phyloP scores from a whole-genome alignment of 2,797 vertebrate genomes.

The Chiroxiphia lanceolata region DNA sequence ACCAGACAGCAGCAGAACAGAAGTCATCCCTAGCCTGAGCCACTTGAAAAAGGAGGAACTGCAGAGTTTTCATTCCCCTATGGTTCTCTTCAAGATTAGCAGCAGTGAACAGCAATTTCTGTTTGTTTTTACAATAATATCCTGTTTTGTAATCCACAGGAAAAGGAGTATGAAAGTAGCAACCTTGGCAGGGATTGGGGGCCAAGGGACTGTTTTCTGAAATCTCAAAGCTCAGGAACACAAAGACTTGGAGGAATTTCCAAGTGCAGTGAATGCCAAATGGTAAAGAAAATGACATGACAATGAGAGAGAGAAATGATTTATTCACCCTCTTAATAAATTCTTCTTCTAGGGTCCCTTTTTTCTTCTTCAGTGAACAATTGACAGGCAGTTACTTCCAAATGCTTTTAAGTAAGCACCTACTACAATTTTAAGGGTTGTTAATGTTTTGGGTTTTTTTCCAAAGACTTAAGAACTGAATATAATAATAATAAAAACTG shows the following conservation, averaged over 20 bases:
- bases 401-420: background rate
- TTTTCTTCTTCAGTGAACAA: background rate
- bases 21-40: background rate
- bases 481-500: background rate
- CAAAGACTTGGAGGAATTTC: conserved; percentile 52
- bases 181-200: conserved; percentile 27
- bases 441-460: background rate
- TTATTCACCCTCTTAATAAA: conserved; percentile 5
- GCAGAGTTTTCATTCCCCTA: background rate
- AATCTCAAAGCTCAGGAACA: conserved; percentile 39
- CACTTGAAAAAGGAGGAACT: background rate
- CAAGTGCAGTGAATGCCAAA: conserved; percentile 19
- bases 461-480: background rate
- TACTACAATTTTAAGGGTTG: background rate
- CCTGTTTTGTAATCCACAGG: conserved; percentile 69
- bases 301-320: conserved; percentile 13
- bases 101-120: conserved; percentile 36
- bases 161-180: conserved; percentile 65
- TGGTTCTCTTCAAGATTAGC: conserved; percentile 19
- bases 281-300: conserved; percentile 46
- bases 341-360: background rate
- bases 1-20: conserved; percentile 23
- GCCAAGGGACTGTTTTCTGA: conserved; percentile 35
- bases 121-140: conserved; percentile 65
- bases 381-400: background rate